A percentile compares a stretch with the other conserved stretches of the same genome.
Evolutionary conservation across 2,797 vertebrate species (phyloP).

Genomic region (Coregonus ussuriensis): DNA sequence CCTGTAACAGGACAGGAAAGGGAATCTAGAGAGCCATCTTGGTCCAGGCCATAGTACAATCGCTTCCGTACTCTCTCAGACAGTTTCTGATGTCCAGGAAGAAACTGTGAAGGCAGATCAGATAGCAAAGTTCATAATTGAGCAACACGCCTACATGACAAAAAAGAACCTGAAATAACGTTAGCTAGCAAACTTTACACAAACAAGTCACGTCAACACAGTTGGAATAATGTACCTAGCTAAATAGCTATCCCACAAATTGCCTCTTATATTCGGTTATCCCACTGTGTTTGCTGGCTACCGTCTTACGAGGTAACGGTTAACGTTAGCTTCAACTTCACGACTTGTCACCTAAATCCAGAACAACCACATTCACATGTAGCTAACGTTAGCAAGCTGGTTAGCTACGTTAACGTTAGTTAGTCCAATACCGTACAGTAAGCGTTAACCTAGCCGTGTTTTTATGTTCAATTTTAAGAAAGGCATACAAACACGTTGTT

Average conservation of each 20-base stretch:
- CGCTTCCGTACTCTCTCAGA: constrained; percentile 89
- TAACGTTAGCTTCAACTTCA: not conserved
- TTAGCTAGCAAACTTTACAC: not conserved
- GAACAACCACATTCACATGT: too few relatives aligned
- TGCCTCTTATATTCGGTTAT: not conserved
- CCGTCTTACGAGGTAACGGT: too few relatives aligned
- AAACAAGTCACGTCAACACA: not conserved
- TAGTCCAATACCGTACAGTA: not conserved
- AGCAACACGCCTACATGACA: not conserved
- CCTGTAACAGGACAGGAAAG: constrained; percentile 95
- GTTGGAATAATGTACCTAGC: constrained; percentile 3
- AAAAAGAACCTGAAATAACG: not conserved
- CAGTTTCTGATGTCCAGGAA: constrained; percentile 91
- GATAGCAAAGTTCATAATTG: not conserved
- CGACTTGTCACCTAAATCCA: not conserved
- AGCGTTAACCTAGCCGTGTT: too few relatives aligned
- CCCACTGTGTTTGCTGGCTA: not conserved
- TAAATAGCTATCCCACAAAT: not conserved
- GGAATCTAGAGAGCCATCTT: constrained; percentile 84
- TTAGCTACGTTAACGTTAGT: too few relatives aligned
- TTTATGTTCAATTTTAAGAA: too few relatives aligned
- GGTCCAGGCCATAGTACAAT: constrained; percentile 93
- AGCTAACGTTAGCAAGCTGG: not conserved
- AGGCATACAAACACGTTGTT: too few relatives aligned
- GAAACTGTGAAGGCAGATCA: constrained; percentile 74